Percentiles rank a stretch among this genome's conserved stretches.
These are phyloP conservation scores for Aricia artaxerxes DNA, from an alignment of 2,888 invertebrate species.

Conservation along the genomic window DNA sequence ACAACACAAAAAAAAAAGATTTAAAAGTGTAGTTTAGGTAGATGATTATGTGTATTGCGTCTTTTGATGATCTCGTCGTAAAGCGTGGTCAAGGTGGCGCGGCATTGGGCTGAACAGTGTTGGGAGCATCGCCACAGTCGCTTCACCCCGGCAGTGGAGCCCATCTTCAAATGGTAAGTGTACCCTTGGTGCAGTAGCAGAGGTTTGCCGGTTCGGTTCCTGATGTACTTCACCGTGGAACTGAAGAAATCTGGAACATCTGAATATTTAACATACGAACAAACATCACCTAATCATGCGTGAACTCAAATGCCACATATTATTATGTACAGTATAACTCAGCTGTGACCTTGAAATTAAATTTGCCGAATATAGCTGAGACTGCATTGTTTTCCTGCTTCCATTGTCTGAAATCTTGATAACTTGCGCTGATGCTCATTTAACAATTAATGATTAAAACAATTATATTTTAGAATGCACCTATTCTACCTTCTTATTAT, in stretches of 20 bases:
- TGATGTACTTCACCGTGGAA: slow-evolving; percentile 36
- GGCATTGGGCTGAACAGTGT: slow-evolving; percentile 41
- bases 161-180: slow-evolving; percentile 40
- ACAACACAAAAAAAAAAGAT: background rate
- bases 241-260: slow-evolving; percentile 31
- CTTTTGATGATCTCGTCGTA: slow-evolving; percentile 41
- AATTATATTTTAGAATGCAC: too few relatives aligned
- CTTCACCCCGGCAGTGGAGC: slow-evolving; percentile 29
- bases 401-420: background rate
- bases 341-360: background rate
- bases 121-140: slow-evolving; percentile 45
- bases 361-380: too few relatives aligned
- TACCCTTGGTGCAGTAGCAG: slow-evolving; percentile 39
- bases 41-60: slow-evolving; percentile 45
- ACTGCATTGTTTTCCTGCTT: background rate
- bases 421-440: too few relatives aligned
- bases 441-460: too few relatives aligned
- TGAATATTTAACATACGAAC: background rate
- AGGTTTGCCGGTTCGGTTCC: slow-evolving; percentile 39
- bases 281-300: background rate
- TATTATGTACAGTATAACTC: background rate
- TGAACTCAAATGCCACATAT: background rate
- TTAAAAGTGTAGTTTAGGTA: slow-evolving; percentile 33
- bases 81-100: slow-evolving; percentile 42
- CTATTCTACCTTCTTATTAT: too few relatives aligned